Evolutionary conservation across 1,140 invertebrate species (phyloP).

Genomic region (Holotrichia oblita): DNA sequence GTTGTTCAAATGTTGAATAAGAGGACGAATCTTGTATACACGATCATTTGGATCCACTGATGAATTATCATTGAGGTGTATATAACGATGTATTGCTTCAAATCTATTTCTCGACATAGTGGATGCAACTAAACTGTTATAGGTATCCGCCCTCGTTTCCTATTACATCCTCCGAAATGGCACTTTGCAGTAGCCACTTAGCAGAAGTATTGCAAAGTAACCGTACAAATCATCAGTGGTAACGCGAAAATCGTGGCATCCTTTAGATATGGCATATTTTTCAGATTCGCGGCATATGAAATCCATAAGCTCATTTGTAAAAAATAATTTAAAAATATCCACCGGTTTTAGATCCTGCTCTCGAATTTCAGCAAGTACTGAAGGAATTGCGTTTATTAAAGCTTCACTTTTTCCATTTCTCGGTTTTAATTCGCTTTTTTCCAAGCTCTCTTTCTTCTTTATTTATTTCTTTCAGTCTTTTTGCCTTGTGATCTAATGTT

Average conservation of each 20-base stretch:
- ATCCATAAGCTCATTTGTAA: slow-evolving; percentile 18
- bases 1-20: no score
- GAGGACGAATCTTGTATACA: no score
- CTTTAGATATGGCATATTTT: slow-evolving; percentile 21
- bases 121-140: no score
- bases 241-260: slow-evolving; percentile 32
- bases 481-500: background rate
- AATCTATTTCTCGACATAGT: no score
- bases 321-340: slow-evolving; percentile 32
- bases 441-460: background rate
- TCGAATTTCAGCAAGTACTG: background rate
- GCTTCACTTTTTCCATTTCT: background rate
- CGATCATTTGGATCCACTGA: no score
- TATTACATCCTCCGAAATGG: no score
- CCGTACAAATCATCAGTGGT: slow-evolving; percentile 28
- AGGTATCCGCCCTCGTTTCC: no score
- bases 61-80: no score
- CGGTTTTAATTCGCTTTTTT: no score
- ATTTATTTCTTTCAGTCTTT: background rate
- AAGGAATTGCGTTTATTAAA: background rate
- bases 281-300: slow-evolving; percentile 8
- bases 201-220: slow-evolving; percentile 39
- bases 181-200: slow-evolving; percentile 37
- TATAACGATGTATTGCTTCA: no score
- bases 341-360: slow-evolving; percentile 18